Evolutionary conservation across 2,797 vertebrate species (phyloP).

Genomic region (Lagodon rhomboides): DNA sequence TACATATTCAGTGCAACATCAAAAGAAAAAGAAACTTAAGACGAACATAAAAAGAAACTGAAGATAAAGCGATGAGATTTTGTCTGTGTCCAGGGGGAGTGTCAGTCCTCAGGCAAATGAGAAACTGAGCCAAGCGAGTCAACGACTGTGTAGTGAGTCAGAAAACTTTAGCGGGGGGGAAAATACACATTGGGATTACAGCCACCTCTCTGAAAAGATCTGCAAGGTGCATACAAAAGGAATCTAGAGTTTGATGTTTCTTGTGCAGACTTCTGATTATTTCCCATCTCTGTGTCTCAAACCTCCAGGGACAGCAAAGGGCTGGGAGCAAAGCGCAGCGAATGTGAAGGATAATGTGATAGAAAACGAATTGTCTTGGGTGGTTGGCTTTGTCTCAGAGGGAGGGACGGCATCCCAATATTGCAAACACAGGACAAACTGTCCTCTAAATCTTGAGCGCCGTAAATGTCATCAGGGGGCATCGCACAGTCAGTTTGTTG

Average conservation of each 20-base stretch:
- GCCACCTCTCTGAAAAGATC: conserved; percentile 41
- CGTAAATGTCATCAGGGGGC: neutral
- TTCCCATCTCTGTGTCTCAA: conserved; percentile 31
- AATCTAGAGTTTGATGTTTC: conserved; percentile 26
- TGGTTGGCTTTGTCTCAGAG: conserved; percentile 37
- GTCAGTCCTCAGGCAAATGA: conserved; percentile 48
- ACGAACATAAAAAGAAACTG: no score
- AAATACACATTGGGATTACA: conserved; percentile 60
- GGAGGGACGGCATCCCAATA: conserved; percentile 7
- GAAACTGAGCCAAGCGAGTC: conserved; percentile 27
- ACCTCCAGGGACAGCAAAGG: conserved; percentile 40
- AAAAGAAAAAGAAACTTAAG: conserved; percentile 5
- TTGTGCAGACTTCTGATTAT: conserved; percentile 47
- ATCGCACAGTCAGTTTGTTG: neutral
- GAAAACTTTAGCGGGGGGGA: conserved; percentile 38
- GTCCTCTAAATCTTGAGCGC: neutral
- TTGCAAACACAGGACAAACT: conserved; percentile 15
- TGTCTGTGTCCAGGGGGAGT: conserved; percentile 50
- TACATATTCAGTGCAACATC: conserved; percentile 9
- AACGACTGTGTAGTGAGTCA: conserved; percentile 39
- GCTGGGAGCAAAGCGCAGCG: conserved; percentile 22
- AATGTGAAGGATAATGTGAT: conserved; percentile 45
- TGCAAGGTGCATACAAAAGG: conserved; percentile 40
- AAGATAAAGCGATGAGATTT: conserved; percentile 12
- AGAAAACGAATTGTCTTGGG: conserved; percentile 47